Base-by-base conservation (phyloP, 1,140 invertebrate genomes). In the Rhyzopertha dominica region DNA sequence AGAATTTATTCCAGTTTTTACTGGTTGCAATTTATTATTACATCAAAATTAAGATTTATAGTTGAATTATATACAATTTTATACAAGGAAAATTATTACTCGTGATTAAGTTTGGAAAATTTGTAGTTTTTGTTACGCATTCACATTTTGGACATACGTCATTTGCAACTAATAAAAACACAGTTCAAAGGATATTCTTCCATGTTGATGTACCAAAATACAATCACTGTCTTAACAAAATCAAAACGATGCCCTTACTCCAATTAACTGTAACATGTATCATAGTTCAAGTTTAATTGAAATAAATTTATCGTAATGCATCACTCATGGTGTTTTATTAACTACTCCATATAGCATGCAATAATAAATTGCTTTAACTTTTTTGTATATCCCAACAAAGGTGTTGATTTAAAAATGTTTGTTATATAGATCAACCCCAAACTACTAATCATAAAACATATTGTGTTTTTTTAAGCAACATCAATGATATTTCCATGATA, bases 51-150 rank as follows among this genome's bases (percentile, higher is more conserved):
- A 48, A 48, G 35, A 46, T 51, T 51, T 40, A 42, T 40, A 51
- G 44, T 50, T 48, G 51, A 55, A 53, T 53, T 49, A 43, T 55
- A 51, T 40, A 35, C 35, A 47, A 51, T 51, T 51, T 51, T 51
- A 51, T 51, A 51, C 44, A 26, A n/a, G n/a, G n/a, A 38, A 47
- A 50, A 45, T 45, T 39, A 30, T 23, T 10, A 20, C n/a, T 37
- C n/a, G n/a, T n/a, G n/a, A 51, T 51, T 52, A 43, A 48, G 50
- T 52, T 52, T 52, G 24, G 34, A 36, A 20, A 36, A 36, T 19
- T 36, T 13, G 24, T 19, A 20, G 20, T 20, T 20, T 5, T 31
- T 31, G 12, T 12, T 5, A 7, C 12, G 5, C 29, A 12, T 5
- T 31, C 17, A 31, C 12, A 5, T 13, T 13, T 5, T 31, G 12